phyloP scores from a whole-genome alignment of 2,797 vertebrate genomes.

The Lithobates sylvaticus region DNA sequence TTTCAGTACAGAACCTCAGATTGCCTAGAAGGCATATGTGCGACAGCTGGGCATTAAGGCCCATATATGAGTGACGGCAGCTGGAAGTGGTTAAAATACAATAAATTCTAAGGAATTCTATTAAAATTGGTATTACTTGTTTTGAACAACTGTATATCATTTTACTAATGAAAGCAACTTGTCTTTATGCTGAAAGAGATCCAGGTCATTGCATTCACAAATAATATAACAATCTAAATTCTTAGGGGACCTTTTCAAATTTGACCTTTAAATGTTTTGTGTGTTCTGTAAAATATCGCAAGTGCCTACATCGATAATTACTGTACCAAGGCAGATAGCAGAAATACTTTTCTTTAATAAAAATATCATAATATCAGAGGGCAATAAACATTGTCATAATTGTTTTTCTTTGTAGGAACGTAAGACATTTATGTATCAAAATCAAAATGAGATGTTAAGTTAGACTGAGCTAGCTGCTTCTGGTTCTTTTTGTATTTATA shows the following conservation, averaged over 20 bases:
- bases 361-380: neutral
- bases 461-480: too few relatives aligned
- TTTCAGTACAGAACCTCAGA: too few relatives aligned
- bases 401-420: neutral
- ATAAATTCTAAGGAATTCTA: too few relatives aligned
- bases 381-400: neutral
- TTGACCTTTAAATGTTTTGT: conserved; percentile 42
- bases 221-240: conserved; percentile 31
- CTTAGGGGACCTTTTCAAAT: conserved; percentile 13
- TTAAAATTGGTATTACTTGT: neutral
- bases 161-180: neutral
- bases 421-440: neutral
- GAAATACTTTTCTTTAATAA: neutral
- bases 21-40: too few relatives aligned
- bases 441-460: too few relatives aligned
- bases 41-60: too few relatives aligned
- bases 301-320: conserved; percentile 6
- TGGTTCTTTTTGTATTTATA: too few relatives aligned
- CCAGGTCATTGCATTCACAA: conserved; percentile 7
- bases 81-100: too few relatives aligned
- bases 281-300: conserved; percentile 31
- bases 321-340: conserved; percentile 1
- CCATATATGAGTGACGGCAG: too few relatives aligned
- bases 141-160: neutral
- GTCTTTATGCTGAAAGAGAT: neutral